Percentiles rank a stretch among this genome's conserved stretches.
Evolutionary conservation across 2,888 invertebrate genomes (phyloP).

Genomic region (Kuschelorhynchus macadamiae): DNA sequence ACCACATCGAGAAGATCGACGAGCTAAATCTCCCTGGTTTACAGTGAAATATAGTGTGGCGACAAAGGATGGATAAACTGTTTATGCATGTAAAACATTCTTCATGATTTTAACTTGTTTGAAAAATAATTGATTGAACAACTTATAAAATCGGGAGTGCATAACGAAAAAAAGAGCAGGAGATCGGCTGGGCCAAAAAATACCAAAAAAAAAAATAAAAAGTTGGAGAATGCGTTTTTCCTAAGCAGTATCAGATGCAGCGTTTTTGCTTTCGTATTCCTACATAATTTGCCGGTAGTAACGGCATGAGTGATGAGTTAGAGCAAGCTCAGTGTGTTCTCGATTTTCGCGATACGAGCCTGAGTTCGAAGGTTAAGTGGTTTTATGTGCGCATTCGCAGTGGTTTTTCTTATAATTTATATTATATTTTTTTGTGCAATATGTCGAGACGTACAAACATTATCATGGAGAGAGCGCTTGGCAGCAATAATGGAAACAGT

Average conservation of each 20-base stretch:
- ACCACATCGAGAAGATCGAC: too few relatives aligned
- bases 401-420: not conserved
- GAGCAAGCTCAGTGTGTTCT: not conserved
- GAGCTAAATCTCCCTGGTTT: too few relatives aligned
- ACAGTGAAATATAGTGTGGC: too few relatives aligned
- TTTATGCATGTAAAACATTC: too few relatives aligned
- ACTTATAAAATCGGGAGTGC: too few relatives aligned
- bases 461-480: constrained; percentile 2
- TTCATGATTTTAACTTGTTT: too few relatives aligned
- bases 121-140: too few relatives aligned
- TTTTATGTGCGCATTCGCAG: not conserved
- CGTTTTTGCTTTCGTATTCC: not conserved
- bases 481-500: not conserved
- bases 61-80: too few relatives aligned
- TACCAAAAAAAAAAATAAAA: too few relatives aligned
- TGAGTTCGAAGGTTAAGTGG: not conserved
- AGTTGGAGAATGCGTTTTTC: not conserved
- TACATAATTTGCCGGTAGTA: not conserved
- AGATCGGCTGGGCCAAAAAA: too few relatives aligned
- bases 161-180: too few relatives aligned
- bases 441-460: constrained; percentile 1
- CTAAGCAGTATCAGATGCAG: not conserved
- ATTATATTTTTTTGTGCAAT: not conserved
- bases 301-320: not conserved
- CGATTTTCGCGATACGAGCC: not conserved